A percentile compares a stretch with the other conserved stretches of the same genome.
phyloP scores from a whole-genome alignment of 2,113 vertebrate genomes.

The Elanus axillaris region DNA sequence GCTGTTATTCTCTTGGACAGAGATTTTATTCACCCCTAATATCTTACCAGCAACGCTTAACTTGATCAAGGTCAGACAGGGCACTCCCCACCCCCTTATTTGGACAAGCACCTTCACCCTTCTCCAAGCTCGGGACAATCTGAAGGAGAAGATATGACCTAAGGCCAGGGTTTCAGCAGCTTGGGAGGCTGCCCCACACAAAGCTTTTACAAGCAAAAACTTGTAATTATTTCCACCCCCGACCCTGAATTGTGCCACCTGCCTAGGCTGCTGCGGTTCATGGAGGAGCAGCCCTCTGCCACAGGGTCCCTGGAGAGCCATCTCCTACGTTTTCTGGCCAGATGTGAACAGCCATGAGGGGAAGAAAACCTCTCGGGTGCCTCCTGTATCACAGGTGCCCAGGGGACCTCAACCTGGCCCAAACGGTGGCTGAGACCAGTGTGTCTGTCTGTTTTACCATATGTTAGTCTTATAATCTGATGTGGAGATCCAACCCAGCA shows the following conservation, averaged over 20 bases:
- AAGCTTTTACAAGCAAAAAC: not conserved
- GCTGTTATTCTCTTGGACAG: accelerated
- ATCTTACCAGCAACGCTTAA: not conserved
- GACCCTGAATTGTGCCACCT: not conserved
- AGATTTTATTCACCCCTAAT: not conserved
- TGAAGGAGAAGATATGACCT: not conserved
- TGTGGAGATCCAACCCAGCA: not conserved
- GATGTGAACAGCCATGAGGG: not conserved
- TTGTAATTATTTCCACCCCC: not conserved
- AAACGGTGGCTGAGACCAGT: accelerated
- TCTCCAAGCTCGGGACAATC: not conserved
- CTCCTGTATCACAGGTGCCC: accelerated
- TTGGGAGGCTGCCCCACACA: accelerated
- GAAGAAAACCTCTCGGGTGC: not conserved
- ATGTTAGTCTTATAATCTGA: not conserved
- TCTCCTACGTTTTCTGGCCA: not conserved
- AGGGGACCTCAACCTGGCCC: not conserved
- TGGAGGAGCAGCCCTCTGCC: not conserved
- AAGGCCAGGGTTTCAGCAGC: not conserved
- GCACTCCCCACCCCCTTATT: not conserved
- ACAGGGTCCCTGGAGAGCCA: not conserved
- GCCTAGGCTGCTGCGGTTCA: not conserved
- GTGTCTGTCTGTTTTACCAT: not conserved
- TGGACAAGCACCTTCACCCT: not conserved
- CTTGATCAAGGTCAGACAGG: not conserved